Percentiles rank a stretch among this genome's conserved stretches.
These are phyloP conservation scores for Ischnus inquisitorius DNA, from an alignment of 2,888 invertebrate genomes.

Conservation along the genomic window DNA sequence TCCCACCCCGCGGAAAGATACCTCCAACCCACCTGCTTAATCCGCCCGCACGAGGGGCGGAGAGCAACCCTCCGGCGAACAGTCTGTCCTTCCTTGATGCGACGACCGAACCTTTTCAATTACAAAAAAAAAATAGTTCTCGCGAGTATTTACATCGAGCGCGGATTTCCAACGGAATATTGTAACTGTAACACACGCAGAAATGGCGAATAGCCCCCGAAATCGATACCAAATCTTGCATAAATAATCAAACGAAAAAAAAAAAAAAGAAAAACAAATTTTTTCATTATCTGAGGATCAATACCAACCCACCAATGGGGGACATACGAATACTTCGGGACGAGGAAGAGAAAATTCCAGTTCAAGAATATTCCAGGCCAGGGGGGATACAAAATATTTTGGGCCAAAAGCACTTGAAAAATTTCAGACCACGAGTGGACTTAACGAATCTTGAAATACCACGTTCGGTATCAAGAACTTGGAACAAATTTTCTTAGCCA, in stretches of 20 bases:
- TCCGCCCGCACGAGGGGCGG: slow-evolving; percentile 68
- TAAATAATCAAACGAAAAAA: background rate
- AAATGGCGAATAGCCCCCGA: background rate
- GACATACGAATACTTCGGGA: too few relatives aligned
- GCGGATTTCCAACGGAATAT: slow-evolving; percentile 24
- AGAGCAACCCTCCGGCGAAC: slow-evolving; percentile 34
- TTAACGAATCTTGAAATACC: too few relatives aligned
- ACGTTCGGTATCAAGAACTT: too few relatives aligned
- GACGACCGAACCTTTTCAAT: slow-evolving; percentile 44
- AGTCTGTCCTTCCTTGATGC: slow-evolving; percentile 1
- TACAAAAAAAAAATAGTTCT: slow-evolving; percentile 19
- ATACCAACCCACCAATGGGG: too few relatives aligned
- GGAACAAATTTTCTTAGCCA: too few relatives aligned
- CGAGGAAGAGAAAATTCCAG: too few relatives aligned
- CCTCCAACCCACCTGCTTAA: slow-evolving; percentile 80
- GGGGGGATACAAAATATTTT: too few relatives aligned
- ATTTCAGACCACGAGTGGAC: too few relatives aligned
- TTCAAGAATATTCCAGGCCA: too few relatives aligned
- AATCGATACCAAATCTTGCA: background rate
- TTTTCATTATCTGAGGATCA: too few relatives aligned
- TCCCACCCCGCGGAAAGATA: slow-evolving; percentile 81
- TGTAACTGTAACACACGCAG: background rate
- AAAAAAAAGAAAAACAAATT: too few relatives aligned
- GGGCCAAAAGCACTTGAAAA: too few relatives aligned
- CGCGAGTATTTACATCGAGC: background rate